Base-by-base conservation (phyloP, 2,797 vertebrate species). In the Halcyon leucocephala region DNA sequence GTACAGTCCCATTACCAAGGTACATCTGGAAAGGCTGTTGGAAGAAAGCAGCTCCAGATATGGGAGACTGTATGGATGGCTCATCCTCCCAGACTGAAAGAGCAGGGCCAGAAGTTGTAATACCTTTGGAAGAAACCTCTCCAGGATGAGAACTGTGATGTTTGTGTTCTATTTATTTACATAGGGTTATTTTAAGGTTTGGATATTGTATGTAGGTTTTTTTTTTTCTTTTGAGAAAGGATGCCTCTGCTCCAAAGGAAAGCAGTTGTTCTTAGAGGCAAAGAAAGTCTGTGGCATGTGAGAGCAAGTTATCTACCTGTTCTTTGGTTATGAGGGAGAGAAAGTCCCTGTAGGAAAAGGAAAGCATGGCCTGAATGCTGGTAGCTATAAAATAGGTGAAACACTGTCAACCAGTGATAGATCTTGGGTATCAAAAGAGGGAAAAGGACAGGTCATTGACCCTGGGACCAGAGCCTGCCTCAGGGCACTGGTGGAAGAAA, bases 91-190 rank as follows among this genome's bases (percentile, higher is more conserved):
- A 57, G 15, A 10, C 44, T 72, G 70, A 73, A 93, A 83, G 5
- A 77, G 51, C 33, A 54, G n/a, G 25, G 12, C 24, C 37, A 85
- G 67, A 92, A 95, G 39, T 21, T 52, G 20, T 70, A 73, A 52
- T 24, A 7, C 3, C 6, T 93, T 94, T 28, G 69, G 48, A 80
- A 90, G 67, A 81, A 94, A 94, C 17, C 28, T 81, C 72, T 96
- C 52, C 72, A 82, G 49, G 49, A 41, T 80, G 39, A 77, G 71
- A 92, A 90, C 19, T 89, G 60, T 93, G 71, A 89, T 82, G 11
- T 58, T 89, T 83, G 57, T 65, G 22, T 65, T 93, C 81, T 97
- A 94, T 97, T 97, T 97, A 96, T 96, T 96, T 80, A 26, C 14
- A 62, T 1, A 33, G 18, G 35, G 61, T 74, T 54, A 69, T 93